Percentiles rank a stretch among this genome's conserved stretches.
These are phyloP conservation scores for Meles meles DNA, from an alignment of 2,113 vertebrate genomes.

Conservation along the genomic window DNA sequence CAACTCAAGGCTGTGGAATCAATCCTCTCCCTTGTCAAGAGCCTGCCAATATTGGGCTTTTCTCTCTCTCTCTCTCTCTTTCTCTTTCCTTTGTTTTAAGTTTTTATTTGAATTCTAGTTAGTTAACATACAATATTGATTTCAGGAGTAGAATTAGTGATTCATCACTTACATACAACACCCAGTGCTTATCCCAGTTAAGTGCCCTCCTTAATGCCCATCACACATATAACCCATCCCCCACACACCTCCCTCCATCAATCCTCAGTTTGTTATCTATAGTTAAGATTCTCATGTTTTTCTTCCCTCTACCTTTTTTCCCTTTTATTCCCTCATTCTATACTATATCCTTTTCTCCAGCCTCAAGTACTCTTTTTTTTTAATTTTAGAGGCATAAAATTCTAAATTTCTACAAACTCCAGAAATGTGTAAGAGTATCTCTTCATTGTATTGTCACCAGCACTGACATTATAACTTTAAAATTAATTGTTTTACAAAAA, in stretches of 20 bases:
- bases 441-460: not conserved
- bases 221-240: not conserved
- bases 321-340: not conserved
- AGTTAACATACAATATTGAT: not conserved
- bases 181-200: not conserved
- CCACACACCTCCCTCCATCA: not conserved
- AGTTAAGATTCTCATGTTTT: not conserved
- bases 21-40: not conserved
- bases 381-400: not conserved
- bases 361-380: not conserved
- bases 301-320: not conserved
- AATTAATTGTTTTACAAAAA: not conserved
- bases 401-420: not conserved
- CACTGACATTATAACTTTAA: not conserved
- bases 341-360: not conserved
- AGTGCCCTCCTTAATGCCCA: not conserved
- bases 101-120: not conserved
- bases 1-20: not conserved
- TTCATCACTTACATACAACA: not conserved
- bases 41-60: not conserved
- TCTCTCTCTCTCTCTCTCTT: not conserved
- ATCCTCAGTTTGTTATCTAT: not conserved
- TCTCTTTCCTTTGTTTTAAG: not conserved
- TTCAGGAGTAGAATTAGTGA: not conserved
- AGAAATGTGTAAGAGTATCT: not conserved